These are phyloP conservation scores for Embidobia sp. DNA, from an alignment of 2,888 invertebrate species.

Conservation along the genomic window DNA sequence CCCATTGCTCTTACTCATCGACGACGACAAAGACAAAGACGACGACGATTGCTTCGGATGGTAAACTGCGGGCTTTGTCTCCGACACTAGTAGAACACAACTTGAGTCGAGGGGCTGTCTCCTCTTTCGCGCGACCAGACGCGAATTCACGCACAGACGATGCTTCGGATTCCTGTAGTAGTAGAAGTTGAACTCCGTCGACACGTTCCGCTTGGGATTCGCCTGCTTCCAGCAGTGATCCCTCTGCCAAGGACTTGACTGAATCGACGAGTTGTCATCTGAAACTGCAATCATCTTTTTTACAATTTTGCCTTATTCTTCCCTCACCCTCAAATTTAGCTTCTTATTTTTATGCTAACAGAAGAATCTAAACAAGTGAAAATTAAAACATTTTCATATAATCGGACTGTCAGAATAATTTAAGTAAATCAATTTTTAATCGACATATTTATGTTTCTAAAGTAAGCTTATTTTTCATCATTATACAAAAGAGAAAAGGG, in stretches of 20 bases:
- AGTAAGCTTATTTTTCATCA: no score
- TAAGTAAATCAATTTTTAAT: no score
- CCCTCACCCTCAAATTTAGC: no score
- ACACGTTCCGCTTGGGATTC: constrained; percentile 88
- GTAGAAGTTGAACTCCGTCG: constrained; percentile 88
- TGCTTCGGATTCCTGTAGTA: constrained; percentile 84
- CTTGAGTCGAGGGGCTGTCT: constrained; percentile 86
- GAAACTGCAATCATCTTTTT: constrained; percentile 88
- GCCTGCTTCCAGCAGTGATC: constrained; percentile 95
- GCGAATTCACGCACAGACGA: constrained; percentile 80
- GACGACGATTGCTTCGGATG: constrained; percentile 64
- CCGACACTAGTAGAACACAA: constrained; percentile 70
- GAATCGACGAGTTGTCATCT: constrained; percentile 94
- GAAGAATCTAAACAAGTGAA: no score
- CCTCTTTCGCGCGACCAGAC: constrained; percentile 84
- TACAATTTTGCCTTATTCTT: no score
- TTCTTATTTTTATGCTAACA: no score
- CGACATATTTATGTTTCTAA: no score
- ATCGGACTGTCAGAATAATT: no score
- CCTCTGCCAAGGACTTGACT: constrained; percentile 95
- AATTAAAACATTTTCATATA: no score
- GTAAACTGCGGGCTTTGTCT: constrained; percentile 25
- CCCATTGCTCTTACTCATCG: constrained; percentile 69
- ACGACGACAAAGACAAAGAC: no score
- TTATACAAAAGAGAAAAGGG: no score